Evolutionary conservation across 2,888 invertebrate species (phyloP), one percentile per base, ranked within the genome.

Genomic region (Apamea monoglypha): DNA sequence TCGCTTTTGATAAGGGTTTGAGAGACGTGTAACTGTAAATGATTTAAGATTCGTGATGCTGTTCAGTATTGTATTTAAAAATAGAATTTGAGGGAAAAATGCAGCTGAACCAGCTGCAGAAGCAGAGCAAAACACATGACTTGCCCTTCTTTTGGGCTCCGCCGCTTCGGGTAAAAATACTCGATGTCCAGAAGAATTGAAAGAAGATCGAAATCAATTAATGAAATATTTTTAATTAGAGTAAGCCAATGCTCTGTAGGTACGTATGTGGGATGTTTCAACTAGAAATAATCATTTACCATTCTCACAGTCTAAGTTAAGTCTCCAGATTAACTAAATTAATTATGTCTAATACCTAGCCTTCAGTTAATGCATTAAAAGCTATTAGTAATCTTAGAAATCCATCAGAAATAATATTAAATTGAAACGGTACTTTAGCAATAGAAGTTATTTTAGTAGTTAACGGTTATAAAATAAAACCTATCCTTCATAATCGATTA

Each of bases 11-110:
- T 81, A 87, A 67, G 76, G 88, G 76, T 77, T 81, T 69, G 61
- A 85, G 68, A 74, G 81, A 85, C 76, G 56, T 53, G 61, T 85
- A 85, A 85, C 85, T 87, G 85, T 87, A 69, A 77, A 85, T 69
- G 61, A 1, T 72, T 80, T 75, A 66, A 75, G 63, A 70, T 74
- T 68, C 47, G 25, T 70, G 32, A 71, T 75, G 29, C 10, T 29
- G 40, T 72, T 44, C 6, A 59, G 50, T 36, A 69, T 67, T 64
- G 25, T 40, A 29, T 59, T 29, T 16, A 1, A 16, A 53, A 25
- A 44, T 32, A 10, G 10, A 63, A 79, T 21, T 66, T 18, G 4
- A 50, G 1, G 2, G 18, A 59, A 8, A 47, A 32, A 47, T 32
- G 18, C 47, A 47, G 16, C 47, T 7, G 3, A 25, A 18, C 18